Conservation (phyloP, 2,113 vertebrate species). For the Thinocorus orbignyianus region DNA sequence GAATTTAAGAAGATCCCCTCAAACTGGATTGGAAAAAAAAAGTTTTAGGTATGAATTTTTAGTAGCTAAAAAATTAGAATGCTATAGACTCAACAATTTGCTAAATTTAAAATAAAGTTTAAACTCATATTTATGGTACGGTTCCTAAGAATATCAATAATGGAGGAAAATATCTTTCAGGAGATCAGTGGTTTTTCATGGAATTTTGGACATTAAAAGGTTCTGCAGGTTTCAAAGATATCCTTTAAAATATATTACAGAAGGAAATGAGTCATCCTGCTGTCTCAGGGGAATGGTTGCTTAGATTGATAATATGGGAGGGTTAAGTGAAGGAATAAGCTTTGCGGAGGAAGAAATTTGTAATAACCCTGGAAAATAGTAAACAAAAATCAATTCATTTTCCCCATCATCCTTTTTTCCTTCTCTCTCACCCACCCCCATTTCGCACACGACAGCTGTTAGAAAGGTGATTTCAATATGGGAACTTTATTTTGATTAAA, state of each 20-base stretch:
- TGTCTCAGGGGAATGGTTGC: neutral
- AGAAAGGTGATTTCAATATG: neutral
- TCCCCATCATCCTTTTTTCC: neutral
- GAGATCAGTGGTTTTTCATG: neutral
- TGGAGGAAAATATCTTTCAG: neutral
- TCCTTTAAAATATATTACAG: neutral
- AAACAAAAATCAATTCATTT: neutral
- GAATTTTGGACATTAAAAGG: conserved; percentile 9
- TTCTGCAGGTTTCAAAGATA: neutral
- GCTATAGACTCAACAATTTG: neutral
- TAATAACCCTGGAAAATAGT: neutral
- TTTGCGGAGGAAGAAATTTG: neutral
- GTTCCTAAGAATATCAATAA: neutral
- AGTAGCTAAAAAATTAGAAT: neutral
- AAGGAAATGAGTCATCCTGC: neutral
- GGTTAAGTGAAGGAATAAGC: neutral
- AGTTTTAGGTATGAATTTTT: neutral
- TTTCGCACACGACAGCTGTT: neutral
- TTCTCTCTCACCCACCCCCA: neutral
- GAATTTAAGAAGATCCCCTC: neutral
- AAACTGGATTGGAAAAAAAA: neutral
- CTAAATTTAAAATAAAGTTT: neutral
- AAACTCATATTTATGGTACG: neutral
- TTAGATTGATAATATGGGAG: neutral
- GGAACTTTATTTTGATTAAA: neutral